phyloP scores from a whole-genome alignment of 1,140 invertebrate genomes.

The Drosophila pruinosa region DNA sequence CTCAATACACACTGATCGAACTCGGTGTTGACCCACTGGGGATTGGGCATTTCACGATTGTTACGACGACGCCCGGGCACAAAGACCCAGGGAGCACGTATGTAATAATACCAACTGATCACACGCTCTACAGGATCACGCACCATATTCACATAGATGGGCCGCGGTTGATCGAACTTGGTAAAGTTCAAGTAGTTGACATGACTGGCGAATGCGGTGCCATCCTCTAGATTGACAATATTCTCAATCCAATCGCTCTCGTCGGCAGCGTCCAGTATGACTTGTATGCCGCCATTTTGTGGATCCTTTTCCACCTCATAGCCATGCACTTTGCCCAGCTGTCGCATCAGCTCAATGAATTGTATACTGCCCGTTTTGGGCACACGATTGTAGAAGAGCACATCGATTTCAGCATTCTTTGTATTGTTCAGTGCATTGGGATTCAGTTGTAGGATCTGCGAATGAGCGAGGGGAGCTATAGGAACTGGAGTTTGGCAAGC shows the following conservation, averaged over 20 bases:
- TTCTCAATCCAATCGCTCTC: conserved; percentile 68
- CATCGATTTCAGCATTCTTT: conserved; percentile 87
- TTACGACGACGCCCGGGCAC: conserved; percentile 82
- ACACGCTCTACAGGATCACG: conserved; percentile 94
- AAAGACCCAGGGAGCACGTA: conserved; percentile 89
- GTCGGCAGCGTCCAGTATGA: conserved; percentile 46
- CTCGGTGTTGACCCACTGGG: conserved; percentile 89
- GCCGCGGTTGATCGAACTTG: conserved; percentile 90
- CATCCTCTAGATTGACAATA: conserved; percentile 65
- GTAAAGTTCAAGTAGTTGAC: conserved; percentile 84
- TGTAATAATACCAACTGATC: conserved; percentile 94
- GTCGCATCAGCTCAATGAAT: conserved; percentile 91
- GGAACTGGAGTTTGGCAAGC: conserved; percentile 23
- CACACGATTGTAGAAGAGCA: conserved; percentile 94
- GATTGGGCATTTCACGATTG: conserved; percentile 91
- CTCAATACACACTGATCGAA: conserved; percentile 93
- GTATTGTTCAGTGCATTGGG: conserved; percentile 89
- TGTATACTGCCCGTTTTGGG: conserved; percentile 94
- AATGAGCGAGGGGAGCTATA: conserved; percentile 23
- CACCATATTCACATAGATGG: conserved; percentile 95
- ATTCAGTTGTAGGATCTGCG: conserved; percentile 69
- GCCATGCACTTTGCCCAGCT: conserved; percentile 89
- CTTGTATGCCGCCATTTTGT: conserved; percentile 61
- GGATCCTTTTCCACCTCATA: conserved; percentile 83
- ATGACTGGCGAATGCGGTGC: conserved; percentile 66